Evolutionary conservation across 2,113 vertebrate genomes (phyloP), one percentile per base, ranked within the genome.

Genomic region (Eonycteris spelaea): DNA sequence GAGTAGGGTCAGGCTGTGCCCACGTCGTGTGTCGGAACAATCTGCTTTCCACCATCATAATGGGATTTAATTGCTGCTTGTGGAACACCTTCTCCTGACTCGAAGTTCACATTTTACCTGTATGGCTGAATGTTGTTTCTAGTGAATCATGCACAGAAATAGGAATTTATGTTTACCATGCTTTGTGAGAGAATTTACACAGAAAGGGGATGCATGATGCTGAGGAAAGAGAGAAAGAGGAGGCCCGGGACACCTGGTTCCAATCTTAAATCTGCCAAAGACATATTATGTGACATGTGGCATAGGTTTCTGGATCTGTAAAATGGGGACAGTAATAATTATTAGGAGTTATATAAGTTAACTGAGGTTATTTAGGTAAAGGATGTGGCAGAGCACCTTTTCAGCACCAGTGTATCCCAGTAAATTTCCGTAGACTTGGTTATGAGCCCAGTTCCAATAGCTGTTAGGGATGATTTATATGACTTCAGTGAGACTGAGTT

Each of bases 31-130:
- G 18, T 77, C 74, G 0, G 1, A 35, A 86, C 82, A 79, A 95
- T 77, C 70, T n/a, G 16, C 70, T 90, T 90, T 35, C 48, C 48
- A 12, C 30, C 16, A 5, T 80, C 28, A 3, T 45, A 15, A 38
- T 90, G 82, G 68, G 28, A 48, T 86, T 45, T 77, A 33, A 78
- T 16, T 15, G 80, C 87, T 77, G 24, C 43, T 74, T 57, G 38
- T 51, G 18, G 86, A 94, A 86, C 67, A 83, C 70, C 48, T 91
- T 95, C 85, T 79, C 48, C 33, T 84, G 85, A 67, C 74, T 80
- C 13, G 19, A 30, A 59, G 21, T 45, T 71, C 70, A 53, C 84
- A 57, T 73, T 71, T 65, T 68, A 38, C 14, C 2, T 55, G 63
- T 24, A 8, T 53, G 30, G 10, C 63, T 70, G 35, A 80, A 53